A percentile compares a stretch with the other conserved stretches of the same genome.
Conservation (phyloP, 2,888 invertebrate species). For the Pocota personata region DNA sequence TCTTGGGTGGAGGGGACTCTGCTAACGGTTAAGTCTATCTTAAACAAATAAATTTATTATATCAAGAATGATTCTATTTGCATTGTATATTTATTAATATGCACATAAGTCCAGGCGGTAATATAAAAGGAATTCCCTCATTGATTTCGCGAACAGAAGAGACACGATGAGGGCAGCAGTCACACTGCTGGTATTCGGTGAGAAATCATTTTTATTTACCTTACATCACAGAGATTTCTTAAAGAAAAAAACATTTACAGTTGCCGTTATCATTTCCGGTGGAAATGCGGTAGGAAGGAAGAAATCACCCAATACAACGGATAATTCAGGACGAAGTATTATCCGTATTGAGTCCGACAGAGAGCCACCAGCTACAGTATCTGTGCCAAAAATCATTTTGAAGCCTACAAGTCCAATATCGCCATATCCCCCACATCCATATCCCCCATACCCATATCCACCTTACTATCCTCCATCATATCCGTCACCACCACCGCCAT, state of each 20-base stretch:
- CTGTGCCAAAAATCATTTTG: slow-evolving; percentile 15
- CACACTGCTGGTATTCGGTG: slow-evolving; percentile 48
- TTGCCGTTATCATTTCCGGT: neutral
- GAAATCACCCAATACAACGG: neutral
- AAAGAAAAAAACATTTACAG: neutral
- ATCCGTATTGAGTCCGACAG: slow-evolving; percentile 1
- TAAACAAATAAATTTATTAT: neutral
- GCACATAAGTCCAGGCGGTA: neutral
- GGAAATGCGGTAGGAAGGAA: neutral
- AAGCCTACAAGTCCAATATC: neutral
- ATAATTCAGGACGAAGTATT: neutral
- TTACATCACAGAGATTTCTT: neutral
- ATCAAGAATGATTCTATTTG: slow-evolving; percentile 11
- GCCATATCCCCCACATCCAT: neutral
- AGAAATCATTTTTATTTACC: neutral
- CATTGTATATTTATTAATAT: slow-evolving; percentile 18
- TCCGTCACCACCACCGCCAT: neutral
- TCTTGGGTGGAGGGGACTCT: neutral
- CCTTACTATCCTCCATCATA: neutral
- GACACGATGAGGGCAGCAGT: slow-evolving; percentile 29
- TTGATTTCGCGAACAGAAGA: slow-evolving; percentile 34
- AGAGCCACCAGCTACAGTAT: neutral
- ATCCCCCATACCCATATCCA: neutral
- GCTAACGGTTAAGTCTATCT: neutral
- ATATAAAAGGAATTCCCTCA: slow-evolving; percentile 38